Conservation (phyloP, 2,888 invertebrate species). For the Agrochola circellaris region DNA sequence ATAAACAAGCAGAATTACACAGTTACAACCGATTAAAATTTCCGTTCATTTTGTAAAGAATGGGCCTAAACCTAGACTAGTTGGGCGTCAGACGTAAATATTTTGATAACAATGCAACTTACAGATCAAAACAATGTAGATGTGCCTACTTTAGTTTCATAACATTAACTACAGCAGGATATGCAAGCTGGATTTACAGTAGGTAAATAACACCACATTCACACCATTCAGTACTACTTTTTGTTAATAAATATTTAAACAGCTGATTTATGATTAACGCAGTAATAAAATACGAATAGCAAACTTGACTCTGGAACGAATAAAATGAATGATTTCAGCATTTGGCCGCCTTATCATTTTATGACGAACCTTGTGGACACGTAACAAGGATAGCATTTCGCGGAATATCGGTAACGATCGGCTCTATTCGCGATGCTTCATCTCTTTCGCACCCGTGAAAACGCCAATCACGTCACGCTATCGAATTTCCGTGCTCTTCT, state of each 20-base stretch:
- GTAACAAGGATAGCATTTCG: conserved; percentile 72
- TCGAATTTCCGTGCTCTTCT: conserved; percentile 82
- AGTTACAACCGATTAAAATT: conserved; percentile 2
- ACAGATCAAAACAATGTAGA: conserved; percentile 38
- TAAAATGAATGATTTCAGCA: conserved; percentile 33
- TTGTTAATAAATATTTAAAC: conserved; percentile 19
- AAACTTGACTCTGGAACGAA: conserved; percentile 3
- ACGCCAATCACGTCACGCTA: conserved; percentile 75
- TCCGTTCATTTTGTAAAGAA: conserved; percentile 12
- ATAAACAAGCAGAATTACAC: background rate
- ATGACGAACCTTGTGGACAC: conserved; percentile 42
- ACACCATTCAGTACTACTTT: background rate
- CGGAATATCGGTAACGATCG: conserved; percentile 68
- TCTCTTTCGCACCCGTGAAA: conserved; percentile 73
- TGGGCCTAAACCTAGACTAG: background rate
- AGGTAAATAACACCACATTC: conserved; percentile 20
- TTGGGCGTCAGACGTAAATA: conserved; percentile 49
- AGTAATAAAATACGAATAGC: background rate
- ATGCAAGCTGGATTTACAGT: background rate
- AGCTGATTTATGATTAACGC: conserved; percentile 11
- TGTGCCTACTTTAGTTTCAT: background rate
- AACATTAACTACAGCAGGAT: background rate
- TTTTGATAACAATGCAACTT: conserved; percentile 37
- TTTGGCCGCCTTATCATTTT: conserved; percentile 34
- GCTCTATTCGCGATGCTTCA: conserved; percentile 61